Conservation (phyloP, 2,888 invertebrate genomes). For the Lordiphosa fenestrarum region DNA sequence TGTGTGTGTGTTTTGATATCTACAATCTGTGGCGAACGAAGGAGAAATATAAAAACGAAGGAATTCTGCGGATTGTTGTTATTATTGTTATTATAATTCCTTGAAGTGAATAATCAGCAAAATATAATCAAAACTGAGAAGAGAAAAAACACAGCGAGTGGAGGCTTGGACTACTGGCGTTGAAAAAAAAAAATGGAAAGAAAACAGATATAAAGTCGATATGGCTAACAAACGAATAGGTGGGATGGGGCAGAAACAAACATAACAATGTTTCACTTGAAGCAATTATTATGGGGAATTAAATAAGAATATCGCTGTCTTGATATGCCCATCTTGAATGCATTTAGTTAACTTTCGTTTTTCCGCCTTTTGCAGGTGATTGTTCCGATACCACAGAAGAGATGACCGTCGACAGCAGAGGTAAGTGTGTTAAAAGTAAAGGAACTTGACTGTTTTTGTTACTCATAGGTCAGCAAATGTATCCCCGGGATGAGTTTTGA, state of each 20-base stretch:
- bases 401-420: conserved; percentile 80
- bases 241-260: conserved; percentile 36
- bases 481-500: no score
- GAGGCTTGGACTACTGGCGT: conserved; percentile 45
- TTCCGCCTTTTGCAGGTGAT: conserved; percentile 75
- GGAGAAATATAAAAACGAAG: conserved; percentile 51
- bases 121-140: conserved; percentile 77
- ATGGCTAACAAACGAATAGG: conserved; percentile 14
- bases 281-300: conserved; percentile 65
- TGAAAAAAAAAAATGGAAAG: conserved; percentile 29
- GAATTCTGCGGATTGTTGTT: conserved; percentile 80
- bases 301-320: background rate
- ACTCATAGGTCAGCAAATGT: no score
- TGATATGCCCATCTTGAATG: background rate
- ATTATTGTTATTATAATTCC: conserved; percentile 80
- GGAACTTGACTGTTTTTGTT: no score
- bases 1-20: conserved; percentile 65
- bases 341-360: background rate
- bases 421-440: conserved; percentile 55
- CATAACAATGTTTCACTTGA: conserved; percentile 65
- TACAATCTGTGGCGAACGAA: conserved; percentile 70
- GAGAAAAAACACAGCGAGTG: conserved; percentile 2
- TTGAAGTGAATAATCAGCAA: conserved; percentile 79
- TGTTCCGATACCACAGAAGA: conserved; percentile 80
- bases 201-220: conserved; percentile 29